phyloP scores from a whole-genome alignment of 2,888 invertebrate genomes.

The Drosophila nigritarsus region DNA sequence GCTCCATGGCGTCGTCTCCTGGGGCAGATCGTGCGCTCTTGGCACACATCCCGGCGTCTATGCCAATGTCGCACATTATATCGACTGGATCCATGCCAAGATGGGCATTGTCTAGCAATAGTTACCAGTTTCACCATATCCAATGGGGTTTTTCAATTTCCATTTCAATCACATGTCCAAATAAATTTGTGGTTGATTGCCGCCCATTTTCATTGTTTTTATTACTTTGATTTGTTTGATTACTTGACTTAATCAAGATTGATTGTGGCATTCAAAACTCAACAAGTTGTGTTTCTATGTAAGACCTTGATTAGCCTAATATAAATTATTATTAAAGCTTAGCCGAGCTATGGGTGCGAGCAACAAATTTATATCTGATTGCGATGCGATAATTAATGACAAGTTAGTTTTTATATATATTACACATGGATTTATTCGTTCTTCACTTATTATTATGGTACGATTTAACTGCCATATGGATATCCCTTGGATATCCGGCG shows the following conservation, averaged over 20 bases:
- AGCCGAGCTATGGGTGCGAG: too few relatives aligned
- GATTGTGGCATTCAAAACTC: conserved; percentile 17
- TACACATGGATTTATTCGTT: too few relatives aligned
- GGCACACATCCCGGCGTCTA: conserved; percentile 79
- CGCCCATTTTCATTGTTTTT: neutral
- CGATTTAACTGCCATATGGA: too few relatives aligned
- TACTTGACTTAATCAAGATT: conserved; percentile 16
- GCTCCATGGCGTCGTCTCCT: conserved; percentile 80
- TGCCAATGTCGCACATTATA: conserved; percentile 61
- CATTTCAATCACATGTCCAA: conserved; percentile 45
- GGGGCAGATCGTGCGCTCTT: conserved; percentile 78
- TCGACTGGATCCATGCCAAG: conserved; percentile 63
- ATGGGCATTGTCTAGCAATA: neutral
- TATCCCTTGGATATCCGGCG: too few relatives aligned
- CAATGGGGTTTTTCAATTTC: neutral
- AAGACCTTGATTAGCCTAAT: conserved; percentile 19
- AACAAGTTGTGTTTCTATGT: conserved; percentile 11
- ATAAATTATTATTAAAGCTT: too few relatives aligned
- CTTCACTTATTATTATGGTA: too few relatives aligned
- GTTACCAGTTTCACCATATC: neutral
- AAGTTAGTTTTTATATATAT: too few relatives aligned
- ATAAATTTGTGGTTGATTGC: conserved; percentile 34
- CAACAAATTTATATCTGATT: too few relatives aligned
- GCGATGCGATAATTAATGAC: too few relatives aligned
- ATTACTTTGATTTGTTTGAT: conserved; percentile 15